Conservation (phyloP, 1,140 invertebrate genomes). For the Neuroterus valhalla region DNA sequence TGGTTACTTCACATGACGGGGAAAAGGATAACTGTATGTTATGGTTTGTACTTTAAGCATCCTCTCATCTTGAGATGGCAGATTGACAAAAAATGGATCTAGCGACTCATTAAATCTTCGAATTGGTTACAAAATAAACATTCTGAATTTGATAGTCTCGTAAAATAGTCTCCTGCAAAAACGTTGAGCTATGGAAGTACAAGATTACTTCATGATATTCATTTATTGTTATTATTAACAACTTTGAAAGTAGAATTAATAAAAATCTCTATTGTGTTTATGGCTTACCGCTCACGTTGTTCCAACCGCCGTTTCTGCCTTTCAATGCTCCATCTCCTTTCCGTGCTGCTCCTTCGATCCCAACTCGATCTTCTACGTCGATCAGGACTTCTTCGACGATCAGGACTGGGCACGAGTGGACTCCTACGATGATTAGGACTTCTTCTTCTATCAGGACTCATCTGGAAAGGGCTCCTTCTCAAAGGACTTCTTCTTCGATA, state of each 20-base stretch:
- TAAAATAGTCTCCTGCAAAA: background rate
- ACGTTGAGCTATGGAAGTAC: background rate
- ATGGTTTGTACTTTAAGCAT: too few species aligned
- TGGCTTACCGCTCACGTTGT: slow-evolving; percentile 67
- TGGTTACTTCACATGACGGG: too few species aligned
- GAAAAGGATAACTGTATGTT: too few species aligned
- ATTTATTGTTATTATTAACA: too few species aligned
- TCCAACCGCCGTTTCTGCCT: slow-evolving; percentile 62
- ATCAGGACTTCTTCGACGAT: slow-evolving; percentile 52
- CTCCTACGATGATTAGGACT: slow-evolving; percentile 44
- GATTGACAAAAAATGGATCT: too few species aligned
- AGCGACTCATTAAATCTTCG: too few species aligned
- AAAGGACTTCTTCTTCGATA: slow-evolving; percentile 57
- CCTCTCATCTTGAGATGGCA: too few species aligned
- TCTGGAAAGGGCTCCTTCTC: slow-evolving; percentile 53
- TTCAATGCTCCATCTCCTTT: slow-evolving; percentile 60
- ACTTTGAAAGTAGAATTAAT: background rate
- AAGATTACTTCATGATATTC: background rate
- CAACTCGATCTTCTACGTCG: slow-evolving; percentile 57
- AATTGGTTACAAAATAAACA: background rate
- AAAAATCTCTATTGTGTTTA: background rate
- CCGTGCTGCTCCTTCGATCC: slow-evolving; percentile 60
- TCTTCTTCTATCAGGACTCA: slow-evolving; percentile 56
- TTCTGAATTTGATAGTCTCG: too few species aligned
- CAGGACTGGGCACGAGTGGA: slow-evolving; percentile 40